Conservation (phyloP, 2,797 vertebrate genomes). For the Chloroceryle inda region DNA sequence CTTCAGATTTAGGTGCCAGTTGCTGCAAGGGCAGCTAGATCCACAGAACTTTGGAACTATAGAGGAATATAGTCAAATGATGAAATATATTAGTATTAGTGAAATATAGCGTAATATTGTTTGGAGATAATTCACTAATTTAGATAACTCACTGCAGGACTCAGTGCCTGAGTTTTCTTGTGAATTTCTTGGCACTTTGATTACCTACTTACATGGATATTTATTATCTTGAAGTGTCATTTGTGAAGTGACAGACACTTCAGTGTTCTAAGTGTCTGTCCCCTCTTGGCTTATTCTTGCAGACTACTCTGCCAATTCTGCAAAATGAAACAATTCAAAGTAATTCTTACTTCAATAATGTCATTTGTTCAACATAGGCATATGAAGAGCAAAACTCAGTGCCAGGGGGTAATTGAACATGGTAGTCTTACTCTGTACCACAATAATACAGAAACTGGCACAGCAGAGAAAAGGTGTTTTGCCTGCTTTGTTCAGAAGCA, state of each 20-base stretch:
- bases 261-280: neutral
- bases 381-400: neutral
- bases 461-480: neutral
- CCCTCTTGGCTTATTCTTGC: neutral
- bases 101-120: neutral
- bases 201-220: neutral
- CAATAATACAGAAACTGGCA: neutral
- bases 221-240: neutral
- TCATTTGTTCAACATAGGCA: neutral
- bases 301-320: neutral
- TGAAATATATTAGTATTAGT: neutral
- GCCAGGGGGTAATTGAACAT: neutral
- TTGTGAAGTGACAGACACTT: neutral
- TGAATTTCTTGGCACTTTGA: neutral
- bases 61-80: neutral
- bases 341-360: neutral
- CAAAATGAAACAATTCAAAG: conserved; percentile 2
- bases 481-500: conserved; percentile 5
- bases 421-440: neutral
- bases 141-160: neutral
- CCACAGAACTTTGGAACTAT: neutral
- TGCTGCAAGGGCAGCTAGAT: neutral
- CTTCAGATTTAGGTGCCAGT: neutral
- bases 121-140: neutral
- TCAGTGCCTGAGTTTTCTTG: neutral